Evolutionary conservation across 2,797 vertebrate species (phyloP).

Genomic region (Distichodus sexfasciatus): DNA sequence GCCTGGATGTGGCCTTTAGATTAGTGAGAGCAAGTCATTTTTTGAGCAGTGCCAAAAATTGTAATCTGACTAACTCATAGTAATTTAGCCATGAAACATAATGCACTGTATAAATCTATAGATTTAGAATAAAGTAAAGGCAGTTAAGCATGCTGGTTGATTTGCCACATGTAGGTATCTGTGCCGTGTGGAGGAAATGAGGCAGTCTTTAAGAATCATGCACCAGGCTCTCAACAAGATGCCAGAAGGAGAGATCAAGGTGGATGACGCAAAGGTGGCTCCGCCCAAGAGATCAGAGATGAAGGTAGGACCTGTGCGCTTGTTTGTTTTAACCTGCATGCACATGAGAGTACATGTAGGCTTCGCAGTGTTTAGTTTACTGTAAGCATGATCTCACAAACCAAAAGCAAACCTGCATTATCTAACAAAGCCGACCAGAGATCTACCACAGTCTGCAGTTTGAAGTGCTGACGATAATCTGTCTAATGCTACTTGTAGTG

Average conservation of each 20-base stretch:
- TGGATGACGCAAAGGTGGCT: slow-evolving; percentile 93
- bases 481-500: too few relatives aligned
- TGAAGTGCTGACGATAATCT: too few relatives aligned
- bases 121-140: neutral
- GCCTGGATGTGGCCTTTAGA: too few relatives aligned
- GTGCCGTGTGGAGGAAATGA: slow-evolving; percentile 93
- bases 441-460: too few relatives aligned
- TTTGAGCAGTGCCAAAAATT: too few relatives aligned
- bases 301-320: slow-evolving; percentile 79
- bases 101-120: too few relatives aligned
- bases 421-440: too few relatives aligned
- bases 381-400: neutral
- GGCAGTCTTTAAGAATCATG: slow-evolving; percentile 90
- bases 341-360: neutral
- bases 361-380: neutral
- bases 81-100: too few relatives aligned
- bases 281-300: slow-evolving; percentile 94
- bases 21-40: too few relatives aligned
- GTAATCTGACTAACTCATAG: too few relatives aligned
- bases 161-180: slow-evolving; percentile 77
- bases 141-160: neutral
- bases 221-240: slow-evolving; percentile 90
- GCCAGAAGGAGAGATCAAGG: slow-evolving; percentile 93
- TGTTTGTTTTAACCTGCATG: neutral
- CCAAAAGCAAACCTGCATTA: too few relatives aligned